Evolutionary conservation across 2,113 vertebrate species (phyloP).

Genomic region (Phycodurus eques): DNA sequence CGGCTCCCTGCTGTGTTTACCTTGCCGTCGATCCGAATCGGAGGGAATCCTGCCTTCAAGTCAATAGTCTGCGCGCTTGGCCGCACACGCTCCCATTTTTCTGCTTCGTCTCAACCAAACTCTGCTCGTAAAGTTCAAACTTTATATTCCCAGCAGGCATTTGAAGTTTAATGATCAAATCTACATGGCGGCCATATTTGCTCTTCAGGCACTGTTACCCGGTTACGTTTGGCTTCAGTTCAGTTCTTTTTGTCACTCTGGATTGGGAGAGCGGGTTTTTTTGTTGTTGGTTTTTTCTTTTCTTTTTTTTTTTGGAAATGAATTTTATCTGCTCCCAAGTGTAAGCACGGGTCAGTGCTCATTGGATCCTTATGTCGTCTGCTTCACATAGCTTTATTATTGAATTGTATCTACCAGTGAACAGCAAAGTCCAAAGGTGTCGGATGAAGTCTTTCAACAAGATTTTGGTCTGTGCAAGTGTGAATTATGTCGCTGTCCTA

Average conservation of each 20-base stretch:
- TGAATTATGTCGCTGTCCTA: no score
- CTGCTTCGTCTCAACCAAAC: not conserved
- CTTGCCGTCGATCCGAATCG: conserved; percentile 12
- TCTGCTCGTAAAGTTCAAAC: conserved; percentile 7
- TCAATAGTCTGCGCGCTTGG: not conserved
- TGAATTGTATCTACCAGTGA: not conserved
- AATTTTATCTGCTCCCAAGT: conserved; percentile 16
- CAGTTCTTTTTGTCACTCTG: conserved; percentile 7
- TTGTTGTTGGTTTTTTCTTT: no score
- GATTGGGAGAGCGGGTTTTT: not conserved
- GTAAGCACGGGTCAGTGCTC: conserved; percentile 19
- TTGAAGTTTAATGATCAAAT: conserved; percentile 12
- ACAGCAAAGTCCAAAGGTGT: no score
- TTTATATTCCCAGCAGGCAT: conserved; percentile 14
- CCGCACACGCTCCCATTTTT: not conserved
- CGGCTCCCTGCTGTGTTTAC: not conserved
- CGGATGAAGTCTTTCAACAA: no score
- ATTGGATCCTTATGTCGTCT: conserved; percentile 21
- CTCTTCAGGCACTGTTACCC: conserved; percentile 10
- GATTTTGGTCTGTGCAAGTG: no score
- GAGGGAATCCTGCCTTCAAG: not conserved
- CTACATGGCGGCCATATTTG: conserved; percentile 4
- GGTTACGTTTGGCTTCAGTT: conserved; percentile 8
- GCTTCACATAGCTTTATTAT: conserved; percentile 7
- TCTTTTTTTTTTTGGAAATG: not conserved